Conservation (phyloP, 1,140 invertebrate genomes). For the Cotesia chilonis region DNA sequence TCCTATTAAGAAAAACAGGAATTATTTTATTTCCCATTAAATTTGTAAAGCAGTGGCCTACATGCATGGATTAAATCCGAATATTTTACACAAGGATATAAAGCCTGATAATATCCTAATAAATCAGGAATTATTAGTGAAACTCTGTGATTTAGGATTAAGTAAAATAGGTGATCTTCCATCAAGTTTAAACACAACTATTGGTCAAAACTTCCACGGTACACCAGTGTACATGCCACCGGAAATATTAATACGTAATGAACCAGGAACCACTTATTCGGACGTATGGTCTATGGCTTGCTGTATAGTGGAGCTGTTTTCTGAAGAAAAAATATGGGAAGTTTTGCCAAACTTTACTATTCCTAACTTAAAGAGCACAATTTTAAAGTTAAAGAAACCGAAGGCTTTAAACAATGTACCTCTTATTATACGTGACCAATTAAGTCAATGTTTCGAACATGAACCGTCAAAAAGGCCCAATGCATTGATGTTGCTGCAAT, state of each 20-base stretch:
- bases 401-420: not conserved
- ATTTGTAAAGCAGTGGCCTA: constrained; percentile 21
- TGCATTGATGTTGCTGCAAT: constrained; percentile 2
- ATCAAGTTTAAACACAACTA: constrained; percentile 3
- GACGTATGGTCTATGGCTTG: constrained; percentile 31
- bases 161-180: constrained; percentile 5
- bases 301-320: constrained; percentile 9
- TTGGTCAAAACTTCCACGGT: constrained; percentile 14
- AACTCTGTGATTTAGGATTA: constrained; percentile 31
- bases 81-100: constrained; percentile 27
- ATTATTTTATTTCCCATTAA: constrained; percentile 4
- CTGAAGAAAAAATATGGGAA: constrained; percentile 12
- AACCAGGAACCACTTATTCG: constrained; percentile 9
- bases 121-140: constrained; percentile 1
- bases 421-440: not conserved
- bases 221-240: constrained; percentile 32
- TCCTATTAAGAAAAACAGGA: not conserved
- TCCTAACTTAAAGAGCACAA: not conserved
- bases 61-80: not conserved
- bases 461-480: not conserved
- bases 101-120: constrained; percentile 29
- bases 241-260: constrained; percentile 25
- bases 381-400: not conserved
- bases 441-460: not conserved
- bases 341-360: not conserved